Evolutionary conservation across 2,113 vertebrate species (phyloP).

Genomic region (Poeciliopsis occidentalis): DNA sequence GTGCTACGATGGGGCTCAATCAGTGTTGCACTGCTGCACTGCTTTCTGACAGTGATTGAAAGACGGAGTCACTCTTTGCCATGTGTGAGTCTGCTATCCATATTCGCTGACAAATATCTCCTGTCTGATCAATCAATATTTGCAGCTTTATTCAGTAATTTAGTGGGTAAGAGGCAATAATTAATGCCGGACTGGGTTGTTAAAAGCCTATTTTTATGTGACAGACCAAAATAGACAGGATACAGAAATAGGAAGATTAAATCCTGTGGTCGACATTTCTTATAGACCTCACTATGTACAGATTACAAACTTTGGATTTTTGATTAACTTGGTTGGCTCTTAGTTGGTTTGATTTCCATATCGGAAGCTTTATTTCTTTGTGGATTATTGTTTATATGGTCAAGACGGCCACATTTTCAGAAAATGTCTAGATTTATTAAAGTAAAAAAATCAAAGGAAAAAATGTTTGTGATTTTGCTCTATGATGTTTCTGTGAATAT

Average conservation of each 20-base stretch:
- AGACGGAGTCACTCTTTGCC: slow-evolving; percentile 60
- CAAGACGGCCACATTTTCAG: neutral
- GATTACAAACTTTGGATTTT: slow-evolving; percentile 25
- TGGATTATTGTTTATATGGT: neutral
- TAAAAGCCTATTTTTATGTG: slow-evolving; percentile 84
- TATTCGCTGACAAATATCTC: slow-evolving; percentile 69
- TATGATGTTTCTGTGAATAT: neutral
- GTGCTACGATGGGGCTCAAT: slow-evolving; percentile 58
- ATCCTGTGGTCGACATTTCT: slow-evolving; percentile 50
- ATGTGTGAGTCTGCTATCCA: slow-evolving; percentile 55
- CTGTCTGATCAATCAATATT: slow-evolving; percentile 78
- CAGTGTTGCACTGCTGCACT: slow-evolving; percentile 50
- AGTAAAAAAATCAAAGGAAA: slow-evolving; percentile 3
- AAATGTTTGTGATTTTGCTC: neutral
- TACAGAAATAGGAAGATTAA: slow-evolving; percentile 77
- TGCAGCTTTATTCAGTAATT: slow-evolving; percentile 80
- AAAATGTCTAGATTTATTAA: slow-evolving; percentile 9
- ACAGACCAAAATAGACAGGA: slow-evolving; percentile 81
- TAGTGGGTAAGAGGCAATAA: slow-evolving; percentile 73
- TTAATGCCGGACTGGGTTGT: slow-evolving; percentile 77
- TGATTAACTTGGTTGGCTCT: slow-evolving; percentile 32
- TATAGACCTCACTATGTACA: slow-evolving; percentile 17
- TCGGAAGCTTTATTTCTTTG: neutral
- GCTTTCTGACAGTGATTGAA: slow-evolving; percentile 74
- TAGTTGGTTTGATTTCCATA: slow-evolving; percentile 32